Evolutionary conservation across 2,797 vertebrate genomes (phyloP), one percentile per base, ranked within the genome.

Genomic region (Pagetopsis macropterus): DNA sequence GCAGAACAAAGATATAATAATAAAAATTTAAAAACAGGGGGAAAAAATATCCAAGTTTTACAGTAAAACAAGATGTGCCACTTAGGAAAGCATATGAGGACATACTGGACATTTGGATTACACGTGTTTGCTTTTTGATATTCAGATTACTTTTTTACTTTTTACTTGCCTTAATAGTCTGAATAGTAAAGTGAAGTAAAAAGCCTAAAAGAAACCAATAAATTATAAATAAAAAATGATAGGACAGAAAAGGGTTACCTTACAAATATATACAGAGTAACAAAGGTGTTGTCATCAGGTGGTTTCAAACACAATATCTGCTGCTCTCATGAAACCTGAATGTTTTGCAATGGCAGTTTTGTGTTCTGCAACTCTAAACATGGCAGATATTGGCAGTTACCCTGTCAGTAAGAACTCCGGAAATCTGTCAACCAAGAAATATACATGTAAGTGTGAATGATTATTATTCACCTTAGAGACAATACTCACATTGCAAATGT

Each of bases 241-340:
- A 17, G 8, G 13, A 19, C 23, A 44, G 59, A 50, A n/a, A 27
- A 7, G 23, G 8, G 17, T 31, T 11, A 3, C 27, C 27, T 27
- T 27, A 27, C 27, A 27, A 27, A 27, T 27, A 27, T 1, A 5
- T 27, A 27, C 27, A 27, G 4, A 37, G 6, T 9, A 37, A 6
- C 7, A 37, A 37, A 37, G 33, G 33, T 9, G 33, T 37, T 37
- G 33, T 9, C 33, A 37, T 37, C 33, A 37, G 33, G 33, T 37
- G 62, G 70, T 70, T 82, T 62, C 33, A 3, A 43, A 58, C 56
- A 4, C 51, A 19, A 14, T 48, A 66, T 14, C 41, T 2, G 60
- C 40, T 58, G 44, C 41, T 61, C 10, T 51, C 3, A 19, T 44
- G 33, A 21, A 55, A 54, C 48, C n/a, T 14, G 14, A 51, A 33